A percentile compares a stretch with the other conserved stretches of the same genome.
Conservation (phyloP, 2,113 vertebrate species). For the Echinops telfairi region DNA sequence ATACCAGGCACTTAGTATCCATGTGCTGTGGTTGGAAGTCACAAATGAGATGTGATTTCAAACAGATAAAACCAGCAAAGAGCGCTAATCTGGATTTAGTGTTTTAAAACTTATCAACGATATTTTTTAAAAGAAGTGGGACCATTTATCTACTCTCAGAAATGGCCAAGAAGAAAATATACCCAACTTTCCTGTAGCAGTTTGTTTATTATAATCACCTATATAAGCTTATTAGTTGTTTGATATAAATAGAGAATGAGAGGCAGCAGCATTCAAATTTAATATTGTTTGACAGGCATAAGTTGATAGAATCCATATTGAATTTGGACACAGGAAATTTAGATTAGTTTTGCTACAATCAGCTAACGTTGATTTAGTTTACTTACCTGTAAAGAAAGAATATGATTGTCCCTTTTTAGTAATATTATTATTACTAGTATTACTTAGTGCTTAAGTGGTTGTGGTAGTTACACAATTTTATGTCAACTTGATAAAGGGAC, state of each 20-base stretch:
- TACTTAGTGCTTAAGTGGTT: too few relatives aligned
- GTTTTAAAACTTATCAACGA: conserved; percentile 12
- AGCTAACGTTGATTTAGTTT: background rate
- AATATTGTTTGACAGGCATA: background rate
- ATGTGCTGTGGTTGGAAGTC: background rate
- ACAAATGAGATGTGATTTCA: conserved; percentile 26
- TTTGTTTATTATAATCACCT: background rate
- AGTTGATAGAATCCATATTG: background rate
- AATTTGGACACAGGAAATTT: background rate
- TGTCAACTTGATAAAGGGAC: too few relatives aligned
- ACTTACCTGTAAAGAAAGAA: background rate
- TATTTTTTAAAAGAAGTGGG: background rate
- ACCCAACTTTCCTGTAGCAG: background rate
- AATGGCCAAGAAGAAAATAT: background rate
- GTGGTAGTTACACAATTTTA: too few relatives aligned
- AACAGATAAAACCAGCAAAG: conserved; percentile 46
- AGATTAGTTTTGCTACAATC: background rate
- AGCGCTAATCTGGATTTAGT: background rate
- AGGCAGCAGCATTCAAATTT: background rate
- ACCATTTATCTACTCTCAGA: background rate
- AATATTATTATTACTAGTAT: too few relatives aligned
- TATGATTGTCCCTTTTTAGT: too few relatives aligned
- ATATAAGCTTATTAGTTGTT: background rate
- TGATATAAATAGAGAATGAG: background rate
- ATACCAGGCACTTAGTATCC: background rate